Evolutionary conservation across 2,113 vertebrate genomes (phyloP), one percentile per base, ranked within the genome.

Genomic region (Thermophis baileyi): DNA sequence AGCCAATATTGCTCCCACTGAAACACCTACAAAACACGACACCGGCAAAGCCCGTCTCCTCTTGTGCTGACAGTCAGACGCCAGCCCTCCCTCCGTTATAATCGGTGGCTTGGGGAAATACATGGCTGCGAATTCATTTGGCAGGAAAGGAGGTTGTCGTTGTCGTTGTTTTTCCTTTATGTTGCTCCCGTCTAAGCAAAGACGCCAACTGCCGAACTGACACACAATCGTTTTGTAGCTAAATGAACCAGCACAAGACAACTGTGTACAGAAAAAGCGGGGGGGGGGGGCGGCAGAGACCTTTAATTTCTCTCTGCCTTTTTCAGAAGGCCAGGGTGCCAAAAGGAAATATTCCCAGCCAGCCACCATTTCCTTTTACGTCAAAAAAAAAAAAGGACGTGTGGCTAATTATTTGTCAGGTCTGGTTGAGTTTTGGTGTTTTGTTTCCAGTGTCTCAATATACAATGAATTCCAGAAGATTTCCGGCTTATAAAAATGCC

Each of bases 201-300:
- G 35, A 46, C n/a, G 40, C 40, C 81, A 91, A 87, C 5, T n/a
- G 90, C 40, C 54, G 10, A 60, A 60, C 47, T 57, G 14, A n/a
- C 27, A 94, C 74, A 93, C 18, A 49, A 9, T 94, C 93, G 55
- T 27, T 96, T 95, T 92, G 27, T 91, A 25, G 85, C 88, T 94
- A 96, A 95, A 94, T 87, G 93, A 96, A 96, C 95, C 35, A 1
- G 27, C 95, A 95, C 30, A 74, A 92, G 88, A 93, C 14, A 95
- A 95, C 94, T 89, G 85, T 91, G 91, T 85, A 44, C 30, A 91
- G 93, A 95, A 90, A 24, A 85, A 91, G 94, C 95, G 91, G 53
- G 95, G 96, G 92, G 55, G 11, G 4, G 2, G 8, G 49, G 50
- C 0, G 47, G 4, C 12, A 35, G 14, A 22, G 16, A 9, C 18